Percentiles rank a stretch among this genome's conserved stretches.
phyloP scores from a whole-genome alignment of 2,888 invertebrate species.

The Pomacea canaliculata region DNA sequence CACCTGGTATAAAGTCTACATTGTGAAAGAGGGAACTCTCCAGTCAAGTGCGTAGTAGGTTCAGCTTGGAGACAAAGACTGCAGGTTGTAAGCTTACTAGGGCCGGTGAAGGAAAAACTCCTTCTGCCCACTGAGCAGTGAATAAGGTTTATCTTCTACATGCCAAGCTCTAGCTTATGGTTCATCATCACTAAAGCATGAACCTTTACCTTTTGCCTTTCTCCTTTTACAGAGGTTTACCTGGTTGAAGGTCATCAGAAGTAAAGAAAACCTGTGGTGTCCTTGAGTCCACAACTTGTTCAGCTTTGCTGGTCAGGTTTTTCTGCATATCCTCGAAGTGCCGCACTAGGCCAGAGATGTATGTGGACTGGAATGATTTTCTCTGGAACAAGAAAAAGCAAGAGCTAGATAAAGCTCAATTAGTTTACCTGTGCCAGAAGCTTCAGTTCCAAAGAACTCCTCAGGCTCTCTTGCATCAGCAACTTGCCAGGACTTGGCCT shows the following conservation, averaged over 20 bases:
- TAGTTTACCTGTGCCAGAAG: not conserved
- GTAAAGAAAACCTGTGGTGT: not conserved
- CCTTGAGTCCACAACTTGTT: slow-evolving; percentile 52
- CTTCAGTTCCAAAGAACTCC: not conserved
- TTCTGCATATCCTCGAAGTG: slow-evolving; percentile 42
- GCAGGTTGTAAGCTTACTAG: no score
- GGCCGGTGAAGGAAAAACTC: no score
- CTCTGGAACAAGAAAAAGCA: slow-evolving; percentile 36
- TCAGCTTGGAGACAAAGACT: no score
- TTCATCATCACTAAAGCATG: no score
- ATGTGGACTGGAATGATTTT: slow-evolving; percentile 38
- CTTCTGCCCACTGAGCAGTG: no score
- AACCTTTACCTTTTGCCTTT: no score
- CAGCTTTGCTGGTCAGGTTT: slow-evolving; percentile 37
- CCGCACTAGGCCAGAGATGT: slow-evolving; percentile 37
- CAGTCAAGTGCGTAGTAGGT: no score
- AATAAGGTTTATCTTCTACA: no score
- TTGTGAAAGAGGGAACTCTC: no score
- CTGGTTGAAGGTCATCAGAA: not conserved
- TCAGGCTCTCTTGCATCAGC: slow-evolving; percentile 42
- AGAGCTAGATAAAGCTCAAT: not conserved
- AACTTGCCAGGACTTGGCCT: slow-evolving; percentile 40
- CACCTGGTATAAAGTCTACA: no score
- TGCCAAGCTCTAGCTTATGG: no score
- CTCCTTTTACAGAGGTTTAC: not conserved